Evolutionary conservation across 2,888 invertebrate species (phyloP).

Genomic region (Aleiodes testaceus): DNA sequence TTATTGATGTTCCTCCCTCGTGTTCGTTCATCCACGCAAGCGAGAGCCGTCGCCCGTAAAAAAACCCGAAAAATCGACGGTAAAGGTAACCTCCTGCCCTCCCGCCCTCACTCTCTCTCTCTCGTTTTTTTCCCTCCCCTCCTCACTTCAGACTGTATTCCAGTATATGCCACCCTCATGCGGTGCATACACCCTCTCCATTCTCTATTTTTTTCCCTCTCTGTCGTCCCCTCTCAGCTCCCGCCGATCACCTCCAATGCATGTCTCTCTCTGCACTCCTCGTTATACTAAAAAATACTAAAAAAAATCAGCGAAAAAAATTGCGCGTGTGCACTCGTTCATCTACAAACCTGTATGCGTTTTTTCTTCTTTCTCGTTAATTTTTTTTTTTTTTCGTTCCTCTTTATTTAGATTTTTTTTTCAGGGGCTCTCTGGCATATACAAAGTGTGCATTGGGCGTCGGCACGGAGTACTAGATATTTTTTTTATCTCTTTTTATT

Average conservation of each 20-base stretch:
- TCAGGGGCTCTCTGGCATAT: constrained; percentile 30
- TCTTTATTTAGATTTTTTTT: constrained; percentile 14
- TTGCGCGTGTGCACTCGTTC: constrained; percentile 40
- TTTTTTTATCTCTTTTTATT: constrained; percentile 50
- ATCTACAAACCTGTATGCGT: constrained; percentile 28
- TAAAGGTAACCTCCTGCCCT: constrained; percentile 61
- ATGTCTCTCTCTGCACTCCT: constrained; percentile 60
- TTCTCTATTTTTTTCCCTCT: constrained; percentile 31
- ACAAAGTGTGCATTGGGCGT: constrained; percentile 50
- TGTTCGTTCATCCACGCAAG: constrained; percentile 68
- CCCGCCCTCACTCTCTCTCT: constrained; percentile 63
- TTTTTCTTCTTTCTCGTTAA: constrained; percentile 1
- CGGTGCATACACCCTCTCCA: constrained; percentile 34
- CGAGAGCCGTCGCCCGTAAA: constrained; percentile 64
- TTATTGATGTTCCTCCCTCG: constrained; percentile 72
- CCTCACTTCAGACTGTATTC: constrained; percentile 45
- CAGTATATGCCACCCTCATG: constrained; percentile 36
- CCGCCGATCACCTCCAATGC: constrained; percentile 56
- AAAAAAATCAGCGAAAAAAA: constrained; percentile 37
- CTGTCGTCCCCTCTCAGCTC: constrained; percentile 40
- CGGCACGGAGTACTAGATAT: constrained; percentile 39
- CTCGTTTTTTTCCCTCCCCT: constrained; percentile 56
- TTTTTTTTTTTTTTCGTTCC: constrained; percentile 37
- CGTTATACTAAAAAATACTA: constrained; percentile 55
- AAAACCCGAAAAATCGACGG: constrained; percentile 72